Conservation (phyloP, 37 sponge, comb jelly and placozoan species). For the Mnemiopsis leidyi region DNA sequence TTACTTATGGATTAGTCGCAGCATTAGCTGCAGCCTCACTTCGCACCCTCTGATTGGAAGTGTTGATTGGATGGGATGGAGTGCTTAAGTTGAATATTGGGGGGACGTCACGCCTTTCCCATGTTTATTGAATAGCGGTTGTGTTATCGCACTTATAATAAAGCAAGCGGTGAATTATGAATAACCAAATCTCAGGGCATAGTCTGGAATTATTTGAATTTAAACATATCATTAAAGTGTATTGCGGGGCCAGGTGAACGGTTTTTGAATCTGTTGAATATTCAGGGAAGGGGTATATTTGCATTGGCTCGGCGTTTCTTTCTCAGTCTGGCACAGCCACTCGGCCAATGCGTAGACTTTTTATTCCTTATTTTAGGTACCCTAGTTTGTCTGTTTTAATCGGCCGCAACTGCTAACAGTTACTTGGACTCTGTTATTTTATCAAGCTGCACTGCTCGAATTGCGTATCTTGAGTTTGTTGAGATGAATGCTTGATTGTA, state of each 20-base stretch:
- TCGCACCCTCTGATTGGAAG: background rate
- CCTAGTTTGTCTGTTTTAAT: background rate
- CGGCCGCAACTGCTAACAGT: too few relatives aligned
- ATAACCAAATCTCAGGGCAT: background rate
- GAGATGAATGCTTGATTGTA: too few relatives aligned
- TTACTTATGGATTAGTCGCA: background rate
- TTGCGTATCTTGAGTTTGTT: too few relatives aligned
- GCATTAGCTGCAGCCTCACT: background rate
- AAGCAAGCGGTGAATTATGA: background rate
- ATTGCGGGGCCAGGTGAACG: background rate
- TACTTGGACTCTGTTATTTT: too few relatives aligned
- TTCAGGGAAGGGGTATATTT: background rate
- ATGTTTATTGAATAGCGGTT: background rate
- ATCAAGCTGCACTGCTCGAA: too few relatives aligned
- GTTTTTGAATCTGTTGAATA: constrained; percentile 60
- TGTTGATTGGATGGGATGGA: background rate
- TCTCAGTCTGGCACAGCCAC: background rate
- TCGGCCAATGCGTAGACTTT: background rate
- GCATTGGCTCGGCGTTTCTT: background rate
- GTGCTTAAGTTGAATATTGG: background rate
- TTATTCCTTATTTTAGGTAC: background rate
- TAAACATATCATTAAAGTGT: constrained; percentile 61
- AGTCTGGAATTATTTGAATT: constrained; percentile 59
- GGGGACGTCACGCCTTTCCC: background rate
- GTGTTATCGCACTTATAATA: background rate